Evolutionary conservation across 1,140 invertebrate species (phyloP), one percentile per base, ranked within the genome.

Genomic region (Telenomus remus): DNA sequence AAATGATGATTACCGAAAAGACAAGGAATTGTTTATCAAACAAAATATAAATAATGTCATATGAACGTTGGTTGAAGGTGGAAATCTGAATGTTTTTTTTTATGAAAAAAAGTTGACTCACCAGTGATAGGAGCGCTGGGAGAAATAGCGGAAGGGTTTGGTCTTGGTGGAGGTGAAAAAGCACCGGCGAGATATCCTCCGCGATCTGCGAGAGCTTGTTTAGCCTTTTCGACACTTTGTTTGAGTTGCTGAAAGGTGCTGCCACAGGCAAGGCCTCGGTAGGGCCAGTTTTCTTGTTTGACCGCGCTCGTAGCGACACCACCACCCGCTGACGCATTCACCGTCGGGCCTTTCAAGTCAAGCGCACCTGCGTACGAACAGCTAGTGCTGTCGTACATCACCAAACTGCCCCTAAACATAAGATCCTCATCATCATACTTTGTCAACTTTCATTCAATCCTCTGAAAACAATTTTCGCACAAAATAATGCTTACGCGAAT

Each of bases 181-280:
- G 87, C 87, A n/a, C 87, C 87, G 9, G 87, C 85, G 0, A 88
- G 72, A 68, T 88, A 89, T 13, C 87, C 85, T 10, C 85, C 86
- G 11, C 89, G 82, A 63, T 89, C 89, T 48, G 88, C 89, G n/a
- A 95, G 86, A 0, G 94, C 95, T 6, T 95, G 94, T 82, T 96
- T 96, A 9, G 95, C 94, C 84, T 95, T 95, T 82, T 95, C 94
- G 16, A 95, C 94, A 78, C 94, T 95, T 81, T 96, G 94, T 79
- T 95, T 96, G 13, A 95, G 89, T 82, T 95, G 94, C 82, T 95
- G 94, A 88, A 95, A 95, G 10, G 95, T 95, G 66, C 90, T 63
- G 89, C 89, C 59, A 85, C 89, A 81, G 47, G 82, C 81, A 5
- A 88, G 80, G 76, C 87, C 82, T 14, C 87, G 79, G 47, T 87